Base-by-base conservation (phyloP, 2,113 vertebrate species). In the Microtus montanus region DNA sequence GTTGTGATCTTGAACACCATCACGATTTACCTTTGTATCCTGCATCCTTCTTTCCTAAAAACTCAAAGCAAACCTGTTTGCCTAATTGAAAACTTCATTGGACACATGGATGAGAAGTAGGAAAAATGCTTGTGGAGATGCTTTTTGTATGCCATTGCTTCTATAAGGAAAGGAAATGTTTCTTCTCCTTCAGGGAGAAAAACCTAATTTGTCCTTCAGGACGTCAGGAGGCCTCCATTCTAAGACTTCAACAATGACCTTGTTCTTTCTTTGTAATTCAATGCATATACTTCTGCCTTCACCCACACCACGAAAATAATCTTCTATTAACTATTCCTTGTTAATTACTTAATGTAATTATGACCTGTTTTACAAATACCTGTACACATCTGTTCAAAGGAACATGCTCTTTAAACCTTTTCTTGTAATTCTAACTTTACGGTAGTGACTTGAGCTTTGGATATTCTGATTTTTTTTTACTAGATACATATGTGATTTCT, bases 271-370 rank as follows among this genome's bases (percentile, higher is more conserved):
- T 79, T 84, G n/a, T 44, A 38, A 66, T 7, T 7, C 44, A 52
- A 49, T 15, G 33, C 38, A 38, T 88, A 1, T 70, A 22, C 64
- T 87, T 90, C 70, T 61, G 24, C 28, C 9, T 64, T 24, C 88
- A 19, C 80, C 49, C 22, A 87, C 19, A 83, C 15, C 3, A 28
- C 44, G 73, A 49, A 89, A 9, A 33, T 33, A 8, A 24, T 26
- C n/a, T 94, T n/a, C 71, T 20, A 63, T 52, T 30, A 85, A 91
- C 79, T 71, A 24, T 71, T 89, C 93, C 54, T 49, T n/a, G 30
- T 79, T 68, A 41, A 33, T 71, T 30, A 10, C 84, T 94, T 92
- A 80, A 7, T 77, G 30, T 70, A 63, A 33, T 83, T 22, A 91
- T 73, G 35, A 44, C 19, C 38, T 10, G 0, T 88, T 89, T 91